Conservation (phyloP, 2,113 vertebrate genomes). For the Psettodes erumei region DNA sequence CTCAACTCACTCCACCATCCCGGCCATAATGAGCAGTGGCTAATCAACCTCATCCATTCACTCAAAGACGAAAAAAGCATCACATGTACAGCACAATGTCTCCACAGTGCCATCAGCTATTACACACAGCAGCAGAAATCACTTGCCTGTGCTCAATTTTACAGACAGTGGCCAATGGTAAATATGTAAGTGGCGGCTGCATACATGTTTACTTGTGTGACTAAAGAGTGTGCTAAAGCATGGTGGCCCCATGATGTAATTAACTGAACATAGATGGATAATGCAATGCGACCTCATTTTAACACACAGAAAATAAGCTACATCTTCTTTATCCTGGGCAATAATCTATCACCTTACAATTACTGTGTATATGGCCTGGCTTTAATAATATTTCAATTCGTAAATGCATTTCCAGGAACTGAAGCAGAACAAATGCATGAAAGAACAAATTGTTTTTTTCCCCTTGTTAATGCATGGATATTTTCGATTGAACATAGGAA, state of each 20-base stretch:
- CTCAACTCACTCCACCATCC: constrained; percentile 58
- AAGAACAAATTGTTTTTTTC: constrained; percentile 59
- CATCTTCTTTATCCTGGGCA: constrained; percentile 58
- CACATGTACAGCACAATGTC: constrained; percentile 37
- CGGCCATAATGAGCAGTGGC: constrained; percentile 70
- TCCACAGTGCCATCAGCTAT: constrained; percentile 18
- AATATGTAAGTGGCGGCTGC: constrained; percentile 35
- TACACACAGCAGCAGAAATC: constrained; percentile 22
- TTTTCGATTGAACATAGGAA: constrained; percentile 52
- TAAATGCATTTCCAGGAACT: constrained; percentile 68
- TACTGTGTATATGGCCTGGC: constrained; percentile 47
- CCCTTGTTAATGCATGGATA: constrained; percentile 58
- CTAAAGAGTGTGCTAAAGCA: constrained; percentile 56
- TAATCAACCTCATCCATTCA: constrained; percentile 77
- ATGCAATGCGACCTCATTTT: constrained; percentile 53
- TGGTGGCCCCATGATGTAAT: constrained; percentile 51
- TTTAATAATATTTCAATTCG: constrained; percentile 61
- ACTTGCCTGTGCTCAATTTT: constrained; percentile 53
- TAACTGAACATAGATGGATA: constrained; percentile 69
- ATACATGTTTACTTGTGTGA: constrained; percentile 48
- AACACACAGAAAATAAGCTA: constrained; percentile 54
- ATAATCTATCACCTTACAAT: constrained; percentile 68
- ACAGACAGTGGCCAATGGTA: constrained; percentile 41
- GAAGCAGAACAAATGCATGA: constrained; percentile 72
- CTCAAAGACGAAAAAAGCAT: constrained; percentile 64